These are phyloP conservation scores for Xerus rutilus DNA, from an alignment of 2,797 vertebrate genomes.

Conservation along the genomic window DNA sequence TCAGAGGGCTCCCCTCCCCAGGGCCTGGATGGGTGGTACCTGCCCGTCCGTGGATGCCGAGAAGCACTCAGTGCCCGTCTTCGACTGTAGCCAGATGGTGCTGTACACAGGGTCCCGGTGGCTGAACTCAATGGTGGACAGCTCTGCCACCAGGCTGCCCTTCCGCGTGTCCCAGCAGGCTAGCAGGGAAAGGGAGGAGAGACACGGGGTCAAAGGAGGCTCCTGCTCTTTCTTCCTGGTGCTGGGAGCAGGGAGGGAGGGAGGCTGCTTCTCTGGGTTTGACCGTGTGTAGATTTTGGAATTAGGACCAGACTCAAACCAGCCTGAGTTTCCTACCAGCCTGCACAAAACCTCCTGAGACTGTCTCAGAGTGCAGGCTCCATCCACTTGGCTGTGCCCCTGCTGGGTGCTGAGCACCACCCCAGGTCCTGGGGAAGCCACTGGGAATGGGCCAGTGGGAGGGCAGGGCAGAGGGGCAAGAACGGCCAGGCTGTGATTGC, in stretches of 20 bases:
- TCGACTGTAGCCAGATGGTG: slow-evolving; percentile 96
- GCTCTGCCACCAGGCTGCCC: slow-evolving; percentile 92
- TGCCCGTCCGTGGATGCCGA: slow-evolving; percentile 96
- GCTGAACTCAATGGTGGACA: slow-evolving; percentile 93
- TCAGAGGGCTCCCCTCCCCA: background rate
- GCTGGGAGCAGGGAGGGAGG: background rate
- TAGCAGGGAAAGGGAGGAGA: slow-evolving; percentile 67
- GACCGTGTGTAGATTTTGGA: background rate
- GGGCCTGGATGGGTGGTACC: slow-evolving; percentile 83
- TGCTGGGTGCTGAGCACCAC: rapidly evolving
- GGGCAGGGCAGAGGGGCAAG: background rate
- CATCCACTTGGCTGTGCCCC: background rate
- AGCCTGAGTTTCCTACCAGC: background rate
- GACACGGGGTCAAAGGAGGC: rapidly evolving
- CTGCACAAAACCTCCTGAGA: background rate
- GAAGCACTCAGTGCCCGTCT: slow-evolving; percentile 95
- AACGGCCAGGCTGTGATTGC: background rate
- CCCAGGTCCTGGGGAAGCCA: background rate
- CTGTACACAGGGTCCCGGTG: slow-evolving; percentile 97
- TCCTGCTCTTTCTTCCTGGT: too few relatives aligned
- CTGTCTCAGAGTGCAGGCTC: too few relatives aligned
- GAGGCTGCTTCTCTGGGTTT: background rate
- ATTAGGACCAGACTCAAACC: background rate
- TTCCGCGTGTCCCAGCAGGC: slow-evolving; percentile 96
- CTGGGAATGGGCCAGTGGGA: background rate